A percentile compares a stretch with the other conserved stretches of the same genome.
Conservation (phyloP, 2,797 vertebrate species). For the Mormyrops boulengeri region DNA sequence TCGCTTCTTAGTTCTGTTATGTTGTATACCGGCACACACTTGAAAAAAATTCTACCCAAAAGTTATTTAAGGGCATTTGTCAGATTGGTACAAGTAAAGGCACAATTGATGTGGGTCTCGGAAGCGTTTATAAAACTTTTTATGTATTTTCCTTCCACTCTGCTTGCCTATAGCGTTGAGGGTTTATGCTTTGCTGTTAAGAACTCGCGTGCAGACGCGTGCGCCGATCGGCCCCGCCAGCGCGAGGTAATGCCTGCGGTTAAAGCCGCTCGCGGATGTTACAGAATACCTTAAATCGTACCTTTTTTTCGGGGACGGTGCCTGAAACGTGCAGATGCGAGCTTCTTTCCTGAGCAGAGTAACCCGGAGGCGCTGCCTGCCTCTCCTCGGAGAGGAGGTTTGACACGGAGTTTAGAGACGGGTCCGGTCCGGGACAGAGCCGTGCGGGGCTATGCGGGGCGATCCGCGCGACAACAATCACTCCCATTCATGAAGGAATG, state of each 20-base stretch:
- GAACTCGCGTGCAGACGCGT: not conserved
- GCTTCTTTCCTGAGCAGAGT: not conserved
- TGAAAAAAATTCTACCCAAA: not conserved
- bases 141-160: not conserved
- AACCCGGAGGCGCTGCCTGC: not conserved
- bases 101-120: not conserved
- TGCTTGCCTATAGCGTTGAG: not conserved
- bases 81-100: not conserved
- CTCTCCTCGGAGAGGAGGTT: constrained; percentile 6
- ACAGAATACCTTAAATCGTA: not conserved
- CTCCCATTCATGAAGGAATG: constrained; percentile 49
- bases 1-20: not conserved
- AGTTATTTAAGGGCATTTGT: not conserved
- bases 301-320: not conserved
- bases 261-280: not conserved
- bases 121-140: not conserved
- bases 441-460: constrained; percentile 13
- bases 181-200: not conserved
- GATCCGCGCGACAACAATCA: constrained; percentile 33
- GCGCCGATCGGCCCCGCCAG: not conserved
- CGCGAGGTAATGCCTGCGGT: not conserved
- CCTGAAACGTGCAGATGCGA: not conserved
- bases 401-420: constrained; percentile 18
- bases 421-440: constrained; percentile 1
- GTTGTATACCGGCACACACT: not conserved